phyloP scores from a whole-genome alignment of 35 echinoderm and acorn worm genomes.

The Lytechinus pictus region DNA sequence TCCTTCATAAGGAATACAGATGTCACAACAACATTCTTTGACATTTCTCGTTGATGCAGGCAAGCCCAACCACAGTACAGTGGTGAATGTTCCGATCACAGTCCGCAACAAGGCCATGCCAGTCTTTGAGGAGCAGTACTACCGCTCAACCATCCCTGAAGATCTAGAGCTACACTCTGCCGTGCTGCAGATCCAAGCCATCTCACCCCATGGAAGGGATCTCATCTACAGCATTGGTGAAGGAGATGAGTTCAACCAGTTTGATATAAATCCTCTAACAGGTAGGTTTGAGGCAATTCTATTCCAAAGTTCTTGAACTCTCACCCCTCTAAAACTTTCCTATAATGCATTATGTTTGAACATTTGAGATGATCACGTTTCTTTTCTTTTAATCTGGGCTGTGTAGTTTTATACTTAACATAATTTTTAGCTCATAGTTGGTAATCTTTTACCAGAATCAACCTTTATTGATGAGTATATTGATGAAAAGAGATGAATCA shows the following conservation, averaged over 20 bases:
- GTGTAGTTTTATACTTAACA: not conserved
- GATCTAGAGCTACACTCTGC: slow-evolving; percentile 79
- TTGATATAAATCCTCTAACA: slow-evolving; percentile 87
- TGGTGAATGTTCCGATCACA: slow-evolving; percentile 83
- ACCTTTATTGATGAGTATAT: not conserved
- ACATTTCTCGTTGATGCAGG: slow-evolving; percentile 41
- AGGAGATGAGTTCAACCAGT: slow-evolving; percentile 90
- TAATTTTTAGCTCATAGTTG: not conserved
- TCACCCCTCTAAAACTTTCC: too few relatives aligned
- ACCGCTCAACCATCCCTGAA: slow-evolving; percentile 78
- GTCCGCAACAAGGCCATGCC: slow-evolving; percentile 99
- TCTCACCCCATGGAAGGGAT: slow-evolving; percentile 87
- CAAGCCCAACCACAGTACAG: slow-evolving; percentile 70
- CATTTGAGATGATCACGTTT: not conserved
- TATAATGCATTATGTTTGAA: too few relatives aligned
- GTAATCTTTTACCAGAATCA: not conserved
- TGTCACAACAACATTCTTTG: not conserved
- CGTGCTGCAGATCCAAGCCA: slow-evolving; percentile 87
- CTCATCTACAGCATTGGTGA: slow-evolving; percentile 91
- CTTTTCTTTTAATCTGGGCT: not conserved
- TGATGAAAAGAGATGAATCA: too few relatives aligned
- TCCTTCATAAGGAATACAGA: too few relatives aligned
- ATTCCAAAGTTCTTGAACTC: not conserved
- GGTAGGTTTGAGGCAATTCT: slow-evolving; percentile 44
- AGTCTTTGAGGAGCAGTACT: slow-evolving; percentile 90